Evolutionary conservation across 2,888 invertebrate species (phyloP).

Genomic region (Eupithecia tripunctaria): DNA sequence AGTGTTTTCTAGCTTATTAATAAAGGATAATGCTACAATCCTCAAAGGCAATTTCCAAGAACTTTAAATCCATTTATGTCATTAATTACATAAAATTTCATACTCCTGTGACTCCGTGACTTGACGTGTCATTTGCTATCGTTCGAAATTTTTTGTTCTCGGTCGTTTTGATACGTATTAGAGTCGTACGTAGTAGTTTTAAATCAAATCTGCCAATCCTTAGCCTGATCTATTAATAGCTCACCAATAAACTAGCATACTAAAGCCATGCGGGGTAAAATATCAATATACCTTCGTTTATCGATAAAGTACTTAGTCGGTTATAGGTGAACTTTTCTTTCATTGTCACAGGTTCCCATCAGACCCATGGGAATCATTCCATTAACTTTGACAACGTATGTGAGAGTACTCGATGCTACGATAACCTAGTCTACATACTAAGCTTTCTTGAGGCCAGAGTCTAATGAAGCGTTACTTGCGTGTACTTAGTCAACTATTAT

Average conservation of each 20-base stretch:
- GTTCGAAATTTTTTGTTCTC: too few relatives aligned
- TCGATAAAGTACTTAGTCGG: too few relatives aligned
- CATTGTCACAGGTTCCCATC: slow-evolving; percentile 28
- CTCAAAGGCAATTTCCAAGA: not conserved
- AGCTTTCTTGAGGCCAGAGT: slow-evolving; percentile 26
- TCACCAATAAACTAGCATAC: not conserved
- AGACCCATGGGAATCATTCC: slow-evolving; percentile 30
- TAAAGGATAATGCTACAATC: not conserved
- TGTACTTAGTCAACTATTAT: not conserved
- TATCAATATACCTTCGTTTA: slow-evolving; percentile 16
- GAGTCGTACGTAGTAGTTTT: too few relatives aligned
- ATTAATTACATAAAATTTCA: too few relatives aligned
- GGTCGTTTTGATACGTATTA: too few relatives aligned
- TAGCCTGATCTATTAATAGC: not conserved
- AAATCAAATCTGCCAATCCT: too few relatives aligned
- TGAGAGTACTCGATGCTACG: slow-evolving; percentile 48
- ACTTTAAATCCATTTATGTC: not conserved
- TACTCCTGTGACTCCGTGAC: too few relatives aligned
- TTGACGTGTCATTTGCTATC: too few relatives aligned
- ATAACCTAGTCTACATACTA: slow-evolving; percentile 46
- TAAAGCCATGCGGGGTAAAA: slow-evolving; percentile 16
- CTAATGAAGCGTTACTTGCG: slow-evolving; percentile 6
- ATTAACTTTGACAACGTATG: slow-evolving; percentile 26
- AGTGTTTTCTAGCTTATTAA: not conserved
- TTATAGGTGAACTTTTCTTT: too few relatives aligned